Evolutionary conservation across 92 coral and sea anemone species (phyloP), one percentile per base, ranked within the genome.

Genomic region (Isaurus tuberculatus): DNA sequence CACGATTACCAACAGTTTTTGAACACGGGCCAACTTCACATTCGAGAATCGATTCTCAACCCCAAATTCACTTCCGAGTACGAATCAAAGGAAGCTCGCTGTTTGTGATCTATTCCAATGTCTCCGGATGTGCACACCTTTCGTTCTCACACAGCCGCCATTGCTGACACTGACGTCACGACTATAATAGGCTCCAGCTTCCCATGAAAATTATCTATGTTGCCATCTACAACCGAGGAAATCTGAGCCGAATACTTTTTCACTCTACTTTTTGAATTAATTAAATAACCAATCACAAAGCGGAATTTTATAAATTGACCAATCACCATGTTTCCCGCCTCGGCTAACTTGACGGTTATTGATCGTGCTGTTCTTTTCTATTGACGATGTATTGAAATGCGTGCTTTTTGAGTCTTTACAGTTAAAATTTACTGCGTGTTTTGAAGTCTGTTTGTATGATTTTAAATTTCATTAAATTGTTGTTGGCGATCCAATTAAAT

Each of bases 61-160:
- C 22, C 26, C 46, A 15, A 58, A 25, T 15, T 40, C 26, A 77
- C 82, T 77, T 77, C 82, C 82, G 82, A 77, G 66, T 77, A 15
- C 19, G 70, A 77, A 16, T 22, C 53, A 20, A n/a, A 33, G 70
- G 70, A 58, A 75, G 25, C 70, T 77, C 11, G 49, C 34, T 77
- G 69, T 22, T 36, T 77, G 68, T 60, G 49, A 77, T 77, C 25
- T 77, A 32, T 74, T 77, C 26, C 82, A 23, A 32, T 30, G 51
- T 60, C 57, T 77, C 82, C 82, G 82, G 82, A 77, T 77, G 82
- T 77, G 82, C 82, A 77, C 82, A 77, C 82, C 82, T 77, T 74
- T 77, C 53, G 43, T 22, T 28, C 22, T 77, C 82, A 30, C 82
- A 58, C 82, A 33, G 82, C 82, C 82, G 82, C 82, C 82, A 77